Conservation (phyloP, 30 jellyfish, hydroid and myxozoan genomes). For the Cassiopea andromeda region DNA sequence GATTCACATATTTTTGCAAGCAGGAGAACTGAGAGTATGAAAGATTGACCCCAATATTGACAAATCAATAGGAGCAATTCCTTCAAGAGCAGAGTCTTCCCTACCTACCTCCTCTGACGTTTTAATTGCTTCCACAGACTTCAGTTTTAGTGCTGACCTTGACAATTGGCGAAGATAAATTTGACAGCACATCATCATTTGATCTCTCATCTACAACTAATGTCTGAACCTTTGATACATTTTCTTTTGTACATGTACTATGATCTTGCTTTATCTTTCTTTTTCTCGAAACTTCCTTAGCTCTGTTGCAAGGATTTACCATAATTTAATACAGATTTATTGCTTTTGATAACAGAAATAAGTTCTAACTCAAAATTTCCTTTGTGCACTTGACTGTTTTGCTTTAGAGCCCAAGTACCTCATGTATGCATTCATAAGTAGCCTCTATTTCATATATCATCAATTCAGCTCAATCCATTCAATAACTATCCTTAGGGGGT, state of each 20-base stretch:
- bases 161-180: not conserved
- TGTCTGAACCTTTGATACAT: not conserved
- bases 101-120: no score
- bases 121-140: no score
- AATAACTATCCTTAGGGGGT: no score
- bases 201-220: not conserved
- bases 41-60: not conserved
- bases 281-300: not conserved
- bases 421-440: no score
- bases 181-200: not conserved
- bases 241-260: not conserved
- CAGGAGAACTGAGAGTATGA: constrained; percentile 5
- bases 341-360: no score
- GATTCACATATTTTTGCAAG: not conserved
- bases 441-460: no score
- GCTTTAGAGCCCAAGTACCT: not conserved
- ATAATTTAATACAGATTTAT: not conserved
- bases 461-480: not conserved
- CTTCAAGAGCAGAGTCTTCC: no score
- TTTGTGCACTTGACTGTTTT: not conserved
- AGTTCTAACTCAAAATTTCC: not conserved
- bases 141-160: no score
- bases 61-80: not conserved
- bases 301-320: not conserved
- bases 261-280: not conserved